These are phyloP conservation scores for Lichenostomus cassidix DNA, from an alignment of 2,113 vertebrate genomes.

Conservation along the genomic window DNA sequence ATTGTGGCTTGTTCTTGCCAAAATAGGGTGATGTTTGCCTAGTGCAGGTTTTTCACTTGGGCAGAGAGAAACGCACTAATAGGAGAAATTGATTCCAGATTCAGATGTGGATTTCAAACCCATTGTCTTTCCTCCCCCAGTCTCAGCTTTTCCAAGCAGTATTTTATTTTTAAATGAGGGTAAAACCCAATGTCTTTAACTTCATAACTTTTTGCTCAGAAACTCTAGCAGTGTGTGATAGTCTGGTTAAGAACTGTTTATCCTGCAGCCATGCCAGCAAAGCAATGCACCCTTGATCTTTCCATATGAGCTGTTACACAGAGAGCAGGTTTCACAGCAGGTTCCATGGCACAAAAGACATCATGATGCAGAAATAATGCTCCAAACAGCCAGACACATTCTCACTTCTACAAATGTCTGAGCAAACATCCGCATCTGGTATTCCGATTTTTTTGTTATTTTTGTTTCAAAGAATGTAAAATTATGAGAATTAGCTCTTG, in stretches of 20 bases:
- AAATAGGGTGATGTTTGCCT: background rate
- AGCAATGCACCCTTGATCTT: slow-evolving; percentile 59
- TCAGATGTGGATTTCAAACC: background rate
- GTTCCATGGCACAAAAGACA: slow-evolving; percentile 67
- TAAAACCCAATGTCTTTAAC: slow-evolving; percentile 6
- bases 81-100: background rate
- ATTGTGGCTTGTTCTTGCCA: background rate
- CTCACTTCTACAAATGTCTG: slow-evolving; percentile 74
- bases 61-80: background rate
- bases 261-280: slow-evolving; percentile 66
- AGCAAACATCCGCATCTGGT: slow-evolving; percentile 70
- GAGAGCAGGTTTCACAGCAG: slow-evolving; percentile 72
- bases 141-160: background rate
- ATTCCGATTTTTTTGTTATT: background rate
- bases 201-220: slow-evolving; percentile 36
- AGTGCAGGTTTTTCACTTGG: background rate
- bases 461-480: slow-evolving; percentile 52
- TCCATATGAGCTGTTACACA: slow-evolving; percentile 76
- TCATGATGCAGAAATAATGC: slow-evolving; percentile 62
- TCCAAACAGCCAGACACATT: slow-evolving; percentile 71
- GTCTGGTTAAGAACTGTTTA: slow-evolving; percentile 55
- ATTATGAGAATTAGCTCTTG: slow-evolving; percentile 50
- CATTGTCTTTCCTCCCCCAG: background rate
- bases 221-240: slow-evolving; percentile 11
- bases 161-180: slow-evolving; percentile 36